These are phyloP conservation scores for Tinamus guttatus DNA, from an alignment of 2,113 vertebrate species.

Conservation along the genomic window DNA sequence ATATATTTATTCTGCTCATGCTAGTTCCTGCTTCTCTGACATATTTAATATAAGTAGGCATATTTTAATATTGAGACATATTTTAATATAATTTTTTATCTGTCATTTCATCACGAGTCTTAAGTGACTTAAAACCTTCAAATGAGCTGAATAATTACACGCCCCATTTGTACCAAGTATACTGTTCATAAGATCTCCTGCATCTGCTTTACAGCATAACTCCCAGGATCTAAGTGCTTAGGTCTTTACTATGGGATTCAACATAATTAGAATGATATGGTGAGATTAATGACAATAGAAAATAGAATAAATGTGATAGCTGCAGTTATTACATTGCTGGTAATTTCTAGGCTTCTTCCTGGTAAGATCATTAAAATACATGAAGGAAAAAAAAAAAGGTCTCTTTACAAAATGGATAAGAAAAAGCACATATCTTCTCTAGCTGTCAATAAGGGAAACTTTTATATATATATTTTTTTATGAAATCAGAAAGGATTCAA, in stretches of 20 bases:
- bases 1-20: not conserved
- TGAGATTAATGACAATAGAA: not conserved
- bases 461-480: not conserved
- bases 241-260: not conserved
- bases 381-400: not conserved
- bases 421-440: not conserved
- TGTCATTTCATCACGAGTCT: slow-evolving; percentile 4
- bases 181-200: not conserved
- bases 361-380: not conserved
- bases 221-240: not conserved
- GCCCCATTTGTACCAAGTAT: not conserved
- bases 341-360: not conserved
- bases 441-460: not conserved
- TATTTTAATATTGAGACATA: not conserved
- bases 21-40: not conserved
- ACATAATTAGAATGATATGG: not conserved
- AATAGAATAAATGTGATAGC: not conserved
- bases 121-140: not conserved
- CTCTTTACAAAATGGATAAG: not conserved
- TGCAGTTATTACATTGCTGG: not conserved
- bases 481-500: not conserved
- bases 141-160: not conserved
- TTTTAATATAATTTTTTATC: not conserved
- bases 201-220: not conserved
- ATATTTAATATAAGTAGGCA: not conserved